A percentile compares a stretch with the other conserved stretches of the same genome.
Evolutionary conservation across 2,888 invertebrate species (phyloP).

Genomic region (Miltochrista miniata): DNA sequence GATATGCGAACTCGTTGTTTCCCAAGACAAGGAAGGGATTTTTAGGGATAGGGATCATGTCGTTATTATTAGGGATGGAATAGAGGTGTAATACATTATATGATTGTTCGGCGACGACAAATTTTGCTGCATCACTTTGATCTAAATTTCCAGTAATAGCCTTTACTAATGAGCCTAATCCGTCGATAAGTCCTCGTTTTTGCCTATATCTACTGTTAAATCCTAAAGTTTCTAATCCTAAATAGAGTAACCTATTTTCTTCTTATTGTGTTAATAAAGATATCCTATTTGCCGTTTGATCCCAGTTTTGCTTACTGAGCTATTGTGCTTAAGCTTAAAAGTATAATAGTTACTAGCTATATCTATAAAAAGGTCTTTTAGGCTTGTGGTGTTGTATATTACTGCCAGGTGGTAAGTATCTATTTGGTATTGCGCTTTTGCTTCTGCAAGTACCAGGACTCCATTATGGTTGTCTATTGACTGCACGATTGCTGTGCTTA

Average conservation of each 20-base stretch:
- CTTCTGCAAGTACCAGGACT: conserved; percentile 28
- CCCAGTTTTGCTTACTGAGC: not conserved
- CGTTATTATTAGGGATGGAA: no score
- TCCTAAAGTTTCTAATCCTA: conserved; percentile 22
- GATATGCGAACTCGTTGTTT: no score
- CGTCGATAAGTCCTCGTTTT: no score
- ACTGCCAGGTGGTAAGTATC: not conserved
- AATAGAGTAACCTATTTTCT: conserved; percentile 24
- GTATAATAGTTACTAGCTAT: no score
- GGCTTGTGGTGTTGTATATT: not conserved
- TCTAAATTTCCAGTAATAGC: no score
- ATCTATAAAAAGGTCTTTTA: no score
- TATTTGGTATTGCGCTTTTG: conserved; percentile 15
- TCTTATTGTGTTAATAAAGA: conserved; percentile 19
- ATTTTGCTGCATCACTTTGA: no score
- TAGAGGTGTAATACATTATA: no score
- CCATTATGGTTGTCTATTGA: conserved; percentile 36
- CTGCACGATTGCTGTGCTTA: conserved; percentile 20
- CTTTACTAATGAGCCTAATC: conserved; percentile 21
- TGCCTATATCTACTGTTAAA: conserved; percentile 16
- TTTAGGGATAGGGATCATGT: no score
- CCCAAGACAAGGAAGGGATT: no score
- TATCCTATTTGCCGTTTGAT: conserved; percentile 22
- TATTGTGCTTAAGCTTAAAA: not conserved
- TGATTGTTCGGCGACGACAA: no score